These are phyloP conservation scores for Cairina moschata DNA, from an alignment of 2,113 vertebrate genomes.

Conservation along the genomic window DNA sequence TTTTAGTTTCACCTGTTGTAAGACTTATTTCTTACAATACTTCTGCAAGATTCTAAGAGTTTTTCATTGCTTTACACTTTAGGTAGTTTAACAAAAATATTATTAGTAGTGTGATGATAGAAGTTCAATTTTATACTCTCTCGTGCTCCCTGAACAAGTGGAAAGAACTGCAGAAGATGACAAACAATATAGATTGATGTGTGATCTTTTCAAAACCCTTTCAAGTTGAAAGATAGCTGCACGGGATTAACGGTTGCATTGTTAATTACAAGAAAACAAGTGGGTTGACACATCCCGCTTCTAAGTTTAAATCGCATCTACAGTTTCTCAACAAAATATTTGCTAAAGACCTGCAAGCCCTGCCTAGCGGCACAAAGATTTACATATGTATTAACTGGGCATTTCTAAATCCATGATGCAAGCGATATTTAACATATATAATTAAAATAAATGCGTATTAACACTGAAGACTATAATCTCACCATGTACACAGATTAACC, in stretches of 20 bases:
- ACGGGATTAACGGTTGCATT: constrained; percentile 39
- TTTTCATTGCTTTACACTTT: neutral
- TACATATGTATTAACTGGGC: neutral
- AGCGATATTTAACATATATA: constrained; percentile 9
- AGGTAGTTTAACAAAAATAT: neutral
- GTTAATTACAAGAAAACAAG: neutral
- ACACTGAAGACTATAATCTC: neutral
- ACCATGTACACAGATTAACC: neutral
- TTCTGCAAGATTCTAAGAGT: neutral
- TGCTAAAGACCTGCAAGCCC: constrained; percentile 22
- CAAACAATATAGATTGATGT: neutral
- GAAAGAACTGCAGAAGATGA: neutral
- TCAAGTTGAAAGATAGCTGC: neutral
- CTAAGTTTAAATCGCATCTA: neutral
- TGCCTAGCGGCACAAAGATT: constrained; percentile 28
- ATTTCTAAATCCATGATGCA: constrained; percentile 57
- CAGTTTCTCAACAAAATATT: constrained; percentile 47
- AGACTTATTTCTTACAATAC: neutral
- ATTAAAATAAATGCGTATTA: constrained; percentile 48
- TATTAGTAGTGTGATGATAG: neutral
- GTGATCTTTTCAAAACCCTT: neutral
- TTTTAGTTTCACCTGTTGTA: neutral
- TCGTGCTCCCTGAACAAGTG: neutral
- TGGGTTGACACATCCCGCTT: constrained; percentile 10
- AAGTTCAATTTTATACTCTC: neutral